Evolutionary conservation across 1,140 invertebrate species (phyloP), one percentile per base, ranked within the genome.

Genomic region (Pomacea maculata): DNA sequence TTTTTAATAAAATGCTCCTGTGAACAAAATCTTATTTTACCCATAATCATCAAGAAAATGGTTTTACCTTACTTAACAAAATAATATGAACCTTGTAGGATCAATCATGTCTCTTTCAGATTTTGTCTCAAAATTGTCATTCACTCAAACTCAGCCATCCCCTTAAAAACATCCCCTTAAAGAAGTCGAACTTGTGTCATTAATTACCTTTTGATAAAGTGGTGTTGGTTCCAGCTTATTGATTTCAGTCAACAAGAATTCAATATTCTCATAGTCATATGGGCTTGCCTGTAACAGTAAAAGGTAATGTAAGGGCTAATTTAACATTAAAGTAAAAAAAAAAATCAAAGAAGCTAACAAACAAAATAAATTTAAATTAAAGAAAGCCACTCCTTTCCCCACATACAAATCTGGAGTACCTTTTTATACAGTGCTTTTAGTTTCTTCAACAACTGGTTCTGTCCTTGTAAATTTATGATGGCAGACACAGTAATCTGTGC

Each of bases 251-350:
- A 89, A 72, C 29, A 87, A 34, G 77, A 88, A 87, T 72, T 82
- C 82, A 52, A 89, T 76, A n/a, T 81, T 85, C 70, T 88, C 87
- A 85, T 89, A 89, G 74, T 87, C 84, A 83, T 89, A 89, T 1
- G 84, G 79, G 82, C 84, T 85, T 54, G 85, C 83, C 85, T 87
- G 74, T 63, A 83, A 83, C 21, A 61, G 12, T 67, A 45, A 80
- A 63, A 74, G 71, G 65, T 11, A 78, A 57, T n/a, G 17, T 65
- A 17, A 4, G n/a, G 11, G 12, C 67, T 15, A 14, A 70, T 12
- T 70, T 70, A 14, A 68, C 61, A 45, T 54, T 1, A 77, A 1
- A 55, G 6, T n/a, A 17, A 34, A 70, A 34, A 70, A 68, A 25
- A 68, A 21, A 25, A 34, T 68, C 29, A 19, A 65, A 17, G 0